Conservation (phyloP, 2,113 vertebrate genomes). For the Chinchilla lanigera region DNA sequence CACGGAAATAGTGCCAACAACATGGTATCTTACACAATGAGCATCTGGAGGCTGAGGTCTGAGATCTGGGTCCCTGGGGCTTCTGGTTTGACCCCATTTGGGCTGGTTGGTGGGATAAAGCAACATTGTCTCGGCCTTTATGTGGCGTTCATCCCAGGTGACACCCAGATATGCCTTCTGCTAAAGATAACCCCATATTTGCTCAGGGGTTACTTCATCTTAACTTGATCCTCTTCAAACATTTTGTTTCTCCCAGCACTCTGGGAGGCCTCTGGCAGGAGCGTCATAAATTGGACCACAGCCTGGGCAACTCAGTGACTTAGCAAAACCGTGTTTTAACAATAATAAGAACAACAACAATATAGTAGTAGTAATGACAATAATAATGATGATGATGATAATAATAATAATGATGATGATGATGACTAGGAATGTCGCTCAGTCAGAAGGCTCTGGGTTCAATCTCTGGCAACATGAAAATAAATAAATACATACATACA, state of each 20-base stretch:
- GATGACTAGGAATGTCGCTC: background rate
- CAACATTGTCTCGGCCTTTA: rapidly evolving
- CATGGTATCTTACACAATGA: background rate
- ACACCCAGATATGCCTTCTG: rapidly evolving
- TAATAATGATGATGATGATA: background rate
- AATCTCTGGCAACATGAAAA: background rate
- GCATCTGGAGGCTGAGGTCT: background rate
- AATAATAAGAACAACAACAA: background rate
- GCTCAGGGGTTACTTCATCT: background rate
- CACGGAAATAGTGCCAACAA: background rate
- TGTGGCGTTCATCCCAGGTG: rapidly evolving
- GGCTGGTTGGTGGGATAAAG: rapidly evolving
- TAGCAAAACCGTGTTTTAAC: background rate
- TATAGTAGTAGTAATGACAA: background rate
- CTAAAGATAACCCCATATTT: too few species aligned
- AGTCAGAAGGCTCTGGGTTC: background rate
- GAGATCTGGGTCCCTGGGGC: background rate
- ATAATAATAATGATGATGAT: background rate
- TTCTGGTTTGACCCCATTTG: background rate
- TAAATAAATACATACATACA: background rate
- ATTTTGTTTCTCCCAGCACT: background rate
- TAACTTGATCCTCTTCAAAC: background rate
- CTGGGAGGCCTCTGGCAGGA: background rate
- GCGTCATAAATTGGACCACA: background rate
- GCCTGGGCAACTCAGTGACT: background rate